Conservation (phyloP, 2,113 vertebrate genomes). For the Hepsetus odoe region DNA sequence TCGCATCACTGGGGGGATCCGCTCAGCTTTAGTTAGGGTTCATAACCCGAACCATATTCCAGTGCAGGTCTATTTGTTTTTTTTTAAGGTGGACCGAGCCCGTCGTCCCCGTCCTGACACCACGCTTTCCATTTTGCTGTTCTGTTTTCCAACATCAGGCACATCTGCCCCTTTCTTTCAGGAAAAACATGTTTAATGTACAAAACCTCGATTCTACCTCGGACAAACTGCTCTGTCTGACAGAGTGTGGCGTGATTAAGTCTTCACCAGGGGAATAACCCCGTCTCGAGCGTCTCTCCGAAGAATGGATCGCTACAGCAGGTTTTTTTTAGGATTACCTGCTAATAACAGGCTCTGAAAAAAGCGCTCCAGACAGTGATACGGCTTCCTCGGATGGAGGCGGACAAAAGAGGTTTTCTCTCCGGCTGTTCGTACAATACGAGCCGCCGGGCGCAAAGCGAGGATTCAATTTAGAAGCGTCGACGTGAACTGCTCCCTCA, state of each 20-base stretch:
- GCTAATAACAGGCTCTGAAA: slow-evolving; percentile 7
- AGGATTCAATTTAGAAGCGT: slow-evolving; percentile 12
- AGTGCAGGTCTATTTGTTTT: too few species aligned
- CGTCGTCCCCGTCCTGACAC: too few species aligned
- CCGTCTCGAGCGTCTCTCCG: slow-evolving; percentile 14
- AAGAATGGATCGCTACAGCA: neutral
- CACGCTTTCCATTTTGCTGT: too few species aligned
- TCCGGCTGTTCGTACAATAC: neutral
- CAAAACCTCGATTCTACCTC: too few species aligned
- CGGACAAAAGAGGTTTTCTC: neutral
- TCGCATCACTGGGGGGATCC: too few species aligned
- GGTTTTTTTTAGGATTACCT: slow-evolving; percentile 20
- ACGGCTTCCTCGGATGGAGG: neutral
- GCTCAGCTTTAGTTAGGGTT: too few species aligned
- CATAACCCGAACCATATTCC: too few species aligned
- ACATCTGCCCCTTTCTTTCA: too few species aligned
- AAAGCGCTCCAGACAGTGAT: neutral
- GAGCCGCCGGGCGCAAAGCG: neutral
- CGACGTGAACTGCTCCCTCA: neutral
- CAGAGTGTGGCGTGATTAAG: slow-evolving; percentile 23
- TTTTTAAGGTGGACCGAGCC: too few species aligned
- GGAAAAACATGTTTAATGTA: too few species aligned
- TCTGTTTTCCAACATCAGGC: too few species aligned
- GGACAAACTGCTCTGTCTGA: too few species aligned
- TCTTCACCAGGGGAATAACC: slow-evolving; percentile 16